Evolutionary conservation across 2,888 invertebrate species (phyloP).

Genomic region (Lydus trimaculatus): DNA sequence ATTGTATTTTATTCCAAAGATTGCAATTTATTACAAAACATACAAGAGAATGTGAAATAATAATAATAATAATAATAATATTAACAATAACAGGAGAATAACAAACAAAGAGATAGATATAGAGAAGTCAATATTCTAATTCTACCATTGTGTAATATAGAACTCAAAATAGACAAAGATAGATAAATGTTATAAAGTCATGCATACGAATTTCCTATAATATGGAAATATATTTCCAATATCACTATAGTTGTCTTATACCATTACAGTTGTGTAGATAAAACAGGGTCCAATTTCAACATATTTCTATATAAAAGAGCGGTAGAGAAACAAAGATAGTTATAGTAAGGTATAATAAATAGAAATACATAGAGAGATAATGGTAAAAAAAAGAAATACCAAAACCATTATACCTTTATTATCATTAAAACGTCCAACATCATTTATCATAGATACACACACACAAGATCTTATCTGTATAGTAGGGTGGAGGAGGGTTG

Average conservation of each 20-base stretch:
- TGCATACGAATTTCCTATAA: conserved; percentile 56
- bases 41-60: not conserved
- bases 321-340: not conserved
- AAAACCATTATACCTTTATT: not conserved
- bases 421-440: not conserved
- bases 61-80: not conserved
- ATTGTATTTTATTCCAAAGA: not conserved
- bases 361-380: not conserved
- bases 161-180: conserved; percentile 24
- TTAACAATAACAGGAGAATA: not conserved
- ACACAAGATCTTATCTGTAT: not conserved
- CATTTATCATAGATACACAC: not conserved
- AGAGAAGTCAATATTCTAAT: not conserved
- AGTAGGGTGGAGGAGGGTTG: not conserved
- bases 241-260: conserved; percentile 35
- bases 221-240: conserved; percentile 53
- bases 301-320: too few species aligned
- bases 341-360: not conserved
- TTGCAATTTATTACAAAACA: not conserved
- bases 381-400: not conserved
- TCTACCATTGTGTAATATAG: not conserved
- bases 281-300: not conserved
- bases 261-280: not conserved
- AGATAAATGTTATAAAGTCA: conserved; percentile 42
- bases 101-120: not conserved